Conservation (phyloP, 2,888 invertebrate genomes). For the Drosophila melanosoma region DNA sequence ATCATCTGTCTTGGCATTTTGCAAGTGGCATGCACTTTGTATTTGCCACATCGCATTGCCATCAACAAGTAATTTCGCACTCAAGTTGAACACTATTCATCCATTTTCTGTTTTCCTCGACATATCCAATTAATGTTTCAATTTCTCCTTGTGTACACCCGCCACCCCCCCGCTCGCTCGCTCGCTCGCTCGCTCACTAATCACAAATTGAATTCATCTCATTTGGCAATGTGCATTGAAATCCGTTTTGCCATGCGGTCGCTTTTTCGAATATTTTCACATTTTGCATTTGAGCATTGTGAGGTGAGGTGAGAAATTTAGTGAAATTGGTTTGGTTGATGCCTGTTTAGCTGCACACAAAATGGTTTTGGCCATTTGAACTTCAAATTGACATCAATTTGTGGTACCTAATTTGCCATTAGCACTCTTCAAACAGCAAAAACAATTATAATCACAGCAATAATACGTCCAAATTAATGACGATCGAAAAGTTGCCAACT, state of each 20-base stretch:
- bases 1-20: not conserved
- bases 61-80: conserved; percentile 34
- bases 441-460: conserved; percentile 9
- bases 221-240: conserved; percentile 34
- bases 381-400: conserved; percentile 63
- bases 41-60: conserved; percentile 22
- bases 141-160: conserved; percentile 1
- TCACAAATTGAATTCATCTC: conserved; percentile 50
- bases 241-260: conserved; percentile 2
- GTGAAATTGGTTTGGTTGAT: conserved; percentile 3
- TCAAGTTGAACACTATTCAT: not conserved
- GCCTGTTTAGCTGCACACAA: conserved; percentile 8
- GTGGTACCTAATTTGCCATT: conserved; percentile 64
- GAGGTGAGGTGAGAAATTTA: not conserved
- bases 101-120: conserved; percentile 4
- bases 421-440: conserved; percentile 37
- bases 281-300: conserved; percentile 10
- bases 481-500: conserved; percentile 51
- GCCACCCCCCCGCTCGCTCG: no score
- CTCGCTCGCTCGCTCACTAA: conserved; percentile 33
- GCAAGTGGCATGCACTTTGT: not conserved
- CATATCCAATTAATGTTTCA: conserved; percentile 41
- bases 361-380: conserved; percentile 46
- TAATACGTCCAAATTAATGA: conserved; percentile 35
- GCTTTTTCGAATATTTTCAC: conserved; percentile 4